Evolutionary conservation across 2,113 vertebrate species (phyloP).

Genomic region (Numida meleagris): DNA sequence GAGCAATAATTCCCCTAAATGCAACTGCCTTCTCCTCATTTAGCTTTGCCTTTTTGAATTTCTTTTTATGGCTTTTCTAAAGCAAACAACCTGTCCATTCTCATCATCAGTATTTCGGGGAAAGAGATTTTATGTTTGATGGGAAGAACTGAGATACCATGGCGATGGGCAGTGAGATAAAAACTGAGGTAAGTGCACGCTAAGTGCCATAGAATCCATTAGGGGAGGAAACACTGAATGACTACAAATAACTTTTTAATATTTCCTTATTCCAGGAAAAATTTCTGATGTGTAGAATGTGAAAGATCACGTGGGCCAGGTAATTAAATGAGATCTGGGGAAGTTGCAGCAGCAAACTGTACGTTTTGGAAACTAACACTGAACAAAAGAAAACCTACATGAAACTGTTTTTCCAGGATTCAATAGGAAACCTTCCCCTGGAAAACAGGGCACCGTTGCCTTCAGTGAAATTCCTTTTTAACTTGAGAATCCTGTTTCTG

Average conservation of each 20-base stretch:
- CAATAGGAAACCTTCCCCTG: neutral
- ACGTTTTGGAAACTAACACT: neutral
- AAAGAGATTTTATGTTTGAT: conserved; percentile 33
- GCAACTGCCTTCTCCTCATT: neutral
- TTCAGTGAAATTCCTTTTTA: neutral
- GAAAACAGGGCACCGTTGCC: neutral
- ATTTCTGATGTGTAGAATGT: neutral
- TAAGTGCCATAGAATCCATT: conserved; percentile 47
- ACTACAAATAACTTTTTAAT: conserved; percentile 40
- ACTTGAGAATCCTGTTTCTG: neutral
- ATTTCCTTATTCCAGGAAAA: conserved; percentile 63
- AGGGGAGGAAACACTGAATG: conserved; percentile 1
- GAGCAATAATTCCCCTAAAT: neutral
- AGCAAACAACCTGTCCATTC: neutral
- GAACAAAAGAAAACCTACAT: neutral
- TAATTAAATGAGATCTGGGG: conserved; percentile 25
- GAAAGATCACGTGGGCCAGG: neutral
- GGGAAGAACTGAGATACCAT: neutral
- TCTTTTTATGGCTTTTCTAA: neutral
- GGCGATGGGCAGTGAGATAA: conserved; percentile 3
- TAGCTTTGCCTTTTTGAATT: neutral
- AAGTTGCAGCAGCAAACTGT: neutral
- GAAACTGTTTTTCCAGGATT: neutral
- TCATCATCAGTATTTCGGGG: conserved; percentile 28
- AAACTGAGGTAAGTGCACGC: neutral